These are phyloP conservation scores for Neosilurus hyrtlii DNA, from an alignment of 2,797 vertebrate species.

Conservation along the genomic window DNA sequence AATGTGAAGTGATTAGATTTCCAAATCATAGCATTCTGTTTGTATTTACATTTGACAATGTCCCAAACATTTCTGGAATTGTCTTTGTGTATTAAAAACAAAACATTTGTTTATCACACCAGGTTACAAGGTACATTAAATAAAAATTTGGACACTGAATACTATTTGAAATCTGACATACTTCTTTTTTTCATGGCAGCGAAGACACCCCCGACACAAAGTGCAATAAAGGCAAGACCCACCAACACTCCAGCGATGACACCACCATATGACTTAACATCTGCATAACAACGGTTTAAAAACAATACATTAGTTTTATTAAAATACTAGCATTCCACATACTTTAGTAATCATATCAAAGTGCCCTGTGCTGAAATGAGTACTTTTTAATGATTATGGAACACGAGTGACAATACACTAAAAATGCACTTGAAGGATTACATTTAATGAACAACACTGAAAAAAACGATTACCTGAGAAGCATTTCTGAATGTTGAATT, in stretches of 20 bases:
- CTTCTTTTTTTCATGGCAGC: not conserved
- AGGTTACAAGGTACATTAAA: not conserved
- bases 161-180: not conserved
- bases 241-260: no score
- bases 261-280: no score
- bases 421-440: not conserved
- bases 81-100: not conserved
- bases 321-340: not conserved
- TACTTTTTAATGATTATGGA: not conserved
- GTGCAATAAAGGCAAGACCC: no score
- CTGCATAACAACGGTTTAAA: no score
- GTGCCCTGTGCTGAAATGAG: not conserved
- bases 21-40: no score
- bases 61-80: not conserved
- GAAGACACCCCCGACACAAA: no score
- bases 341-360: not conserved
- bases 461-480: not conserved
- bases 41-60: no score
- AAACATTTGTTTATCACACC: not conserved
- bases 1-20: no score
- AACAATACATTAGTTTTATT: no score
- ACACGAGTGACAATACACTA: not conserved
- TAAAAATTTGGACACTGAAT: not conserved
- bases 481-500: not conserved
- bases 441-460: not conserved